These are phyloP conservation scores for Pedionomus torquatus DNA, from an alignment of 2,113 vertebrate species.

Conservation along the genomic window DNA sequence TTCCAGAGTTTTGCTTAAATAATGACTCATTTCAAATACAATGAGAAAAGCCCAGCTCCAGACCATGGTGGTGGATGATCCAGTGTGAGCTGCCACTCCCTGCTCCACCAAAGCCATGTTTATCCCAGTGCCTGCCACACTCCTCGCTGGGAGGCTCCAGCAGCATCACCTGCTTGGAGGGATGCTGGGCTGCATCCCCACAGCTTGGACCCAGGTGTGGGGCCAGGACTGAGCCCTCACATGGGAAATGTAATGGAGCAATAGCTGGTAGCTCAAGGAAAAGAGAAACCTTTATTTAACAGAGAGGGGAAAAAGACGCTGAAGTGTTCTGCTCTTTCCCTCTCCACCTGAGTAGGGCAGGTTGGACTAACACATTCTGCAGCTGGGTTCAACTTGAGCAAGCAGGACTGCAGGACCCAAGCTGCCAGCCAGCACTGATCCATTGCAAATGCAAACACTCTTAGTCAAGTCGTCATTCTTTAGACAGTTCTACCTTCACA, in stretches of 20 bases:
- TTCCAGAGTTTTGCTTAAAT: neutral
- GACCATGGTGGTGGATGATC: neutral
- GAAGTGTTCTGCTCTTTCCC: neutral
- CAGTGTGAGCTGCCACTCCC: neutral
- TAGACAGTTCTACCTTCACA: neutral
- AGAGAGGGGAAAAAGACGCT: neutral
- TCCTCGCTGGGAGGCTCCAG: neutral
- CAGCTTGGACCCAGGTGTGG: neutral
- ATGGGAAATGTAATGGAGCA: neutral
- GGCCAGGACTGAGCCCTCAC: neutral
- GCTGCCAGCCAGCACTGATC: neutral
- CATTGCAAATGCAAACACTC: neutral
- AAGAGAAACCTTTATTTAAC: neutral
- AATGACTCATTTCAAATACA: neutral
- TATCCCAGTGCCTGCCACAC: fast-evolving
- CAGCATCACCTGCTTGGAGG: neutral
- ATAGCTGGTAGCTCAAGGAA: neutral
- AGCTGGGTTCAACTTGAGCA: neutral
- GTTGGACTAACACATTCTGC: neutral
- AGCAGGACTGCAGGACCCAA: neutral
- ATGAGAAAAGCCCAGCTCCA: neutral
- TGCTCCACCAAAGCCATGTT: neutral
- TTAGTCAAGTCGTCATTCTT: neutral
- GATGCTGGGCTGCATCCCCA: neutral
- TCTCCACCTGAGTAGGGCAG: neutral